Percentiles rank a stretch among this genome's conserved stretches.
These are phyloP conservation scores for Xiphophorus maculatus DNA, from an alignment of 2,113 vertebrate species.

Conservation along the genomic window DNA sequence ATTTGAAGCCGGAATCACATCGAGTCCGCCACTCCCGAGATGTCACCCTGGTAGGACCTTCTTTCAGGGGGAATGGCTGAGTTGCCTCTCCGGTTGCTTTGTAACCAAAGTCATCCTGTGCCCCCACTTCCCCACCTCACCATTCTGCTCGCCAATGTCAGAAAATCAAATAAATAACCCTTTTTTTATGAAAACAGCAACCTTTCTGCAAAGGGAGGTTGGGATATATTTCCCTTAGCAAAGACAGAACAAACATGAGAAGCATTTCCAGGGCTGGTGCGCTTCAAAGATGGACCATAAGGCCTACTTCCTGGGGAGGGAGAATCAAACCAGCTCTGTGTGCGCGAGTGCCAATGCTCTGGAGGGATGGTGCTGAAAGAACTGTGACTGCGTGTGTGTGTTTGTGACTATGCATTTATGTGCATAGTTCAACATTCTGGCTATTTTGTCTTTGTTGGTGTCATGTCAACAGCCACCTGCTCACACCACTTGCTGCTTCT, in stretches of 20 bases:
- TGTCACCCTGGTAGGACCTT: constrained; percentile 24
- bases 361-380: constrained; percentile 10
- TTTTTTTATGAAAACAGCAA: constrained; percentile 30
- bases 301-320: constrained; percentile 39
- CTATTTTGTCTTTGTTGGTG: not conserved
- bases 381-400: not conserved
- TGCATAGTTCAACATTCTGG: constrained; percentile 4
- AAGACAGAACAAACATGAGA: constrained; percentile 38
- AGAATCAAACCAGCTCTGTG: constrained; percentile 38
- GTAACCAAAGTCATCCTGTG: constrained; percentile 8
- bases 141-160: constrained; percentile 2
- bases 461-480: constrained; percentile 26
- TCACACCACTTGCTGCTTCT: constrained; percentile 26
- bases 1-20: constrained; percentile 57
- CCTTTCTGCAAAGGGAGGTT: not conserved
- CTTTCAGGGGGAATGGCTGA: not conserved
- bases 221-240: constrained; percentile 1
- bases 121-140: too few relatives aligned
- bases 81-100: constrained; percentile 15
- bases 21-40: constrained; percentile 22
- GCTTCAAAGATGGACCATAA: constrained; percentile 48
- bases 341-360: constrained; percentile 5
- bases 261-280: constrained; percentile 43
- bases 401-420: not conserved
- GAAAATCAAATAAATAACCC: constrained; percentile 35